Percentiles rank a stretch among this genome's conserved stretches.
Evolutionary conservation across 2,888 invertebrate genomes (phyloP).

Genomic region (Matsumyia berberina): DNA sequence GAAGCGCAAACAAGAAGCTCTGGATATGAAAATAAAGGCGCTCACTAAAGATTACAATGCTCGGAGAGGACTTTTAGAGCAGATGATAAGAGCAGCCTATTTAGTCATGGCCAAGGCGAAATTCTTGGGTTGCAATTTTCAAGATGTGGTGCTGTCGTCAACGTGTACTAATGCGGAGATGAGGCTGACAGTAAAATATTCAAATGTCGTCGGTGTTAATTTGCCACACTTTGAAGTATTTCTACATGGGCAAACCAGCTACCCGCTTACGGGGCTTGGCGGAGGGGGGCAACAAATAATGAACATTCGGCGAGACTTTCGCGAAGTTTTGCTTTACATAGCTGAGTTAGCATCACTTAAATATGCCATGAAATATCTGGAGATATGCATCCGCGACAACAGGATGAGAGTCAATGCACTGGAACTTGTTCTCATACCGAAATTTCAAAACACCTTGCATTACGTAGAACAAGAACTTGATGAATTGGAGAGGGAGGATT

Average conservation of each 20-base stretch:
- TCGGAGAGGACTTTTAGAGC: constrained; percentile 64
- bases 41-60: constrained; percentile 63
- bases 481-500: constrained; percentile 81
- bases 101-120: constrained; percentile 80
- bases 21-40: constrained; percentile 80
- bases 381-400: constrained; percentile 77
- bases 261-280: constrained; percentile 79
- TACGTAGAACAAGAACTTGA: constrained; percentile 81
- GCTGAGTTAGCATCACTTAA: constrained; percentile 78
- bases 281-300: constrained; percentile 80
- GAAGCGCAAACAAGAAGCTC: constrained; percentile 81
- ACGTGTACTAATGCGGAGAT: constrained; percentile 72
- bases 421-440: constrained; percentile 80
- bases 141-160: constrained; percentile 77
- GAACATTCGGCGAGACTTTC: constrained; percentile 78
- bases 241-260: constrained; percentile 27
- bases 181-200: constrained; percentile 67
- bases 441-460: constrained; percentile 77
- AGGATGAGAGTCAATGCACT: constrained; percentile 81
- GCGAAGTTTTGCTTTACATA: constrained; percentile 76
- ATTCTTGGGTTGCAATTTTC: constrained; percentile 79
- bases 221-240: constrained; percentile 78
- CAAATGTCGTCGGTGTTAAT: constrained; percentile 79
- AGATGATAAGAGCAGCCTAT: constrained; percentile 78
- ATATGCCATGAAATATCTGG: constrained; percentile 77